Evolutionary conservation across 2,113 vertebrate species (phyloP).

Genomic region (Ciconia maguari): DNA sequence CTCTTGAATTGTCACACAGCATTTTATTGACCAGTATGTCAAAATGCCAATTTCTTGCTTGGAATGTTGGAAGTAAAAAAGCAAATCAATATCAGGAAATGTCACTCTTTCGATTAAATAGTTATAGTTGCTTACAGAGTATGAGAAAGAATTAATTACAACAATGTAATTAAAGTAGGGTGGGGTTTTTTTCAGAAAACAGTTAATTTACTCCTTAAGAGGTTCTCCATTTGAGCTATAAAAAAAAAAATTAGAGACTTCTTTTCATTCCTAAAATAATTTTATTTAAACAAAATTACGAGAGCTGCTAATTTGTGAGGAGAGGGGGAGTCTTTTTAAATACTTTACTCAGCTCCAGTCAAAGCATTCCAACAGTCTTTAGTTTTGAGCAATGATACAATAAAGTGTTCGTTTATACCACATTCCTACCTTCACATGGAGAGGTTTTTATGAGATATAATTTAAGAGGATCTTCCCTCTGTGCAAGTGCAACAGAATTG

Average conservation of each 20-base stretch:
- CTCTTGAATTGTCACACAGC: background rate
- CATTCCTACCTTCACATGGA: background rate
- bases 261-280: background rate
- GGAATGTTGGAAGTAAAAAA: background rate
- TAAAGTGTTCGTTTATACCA: background rate
- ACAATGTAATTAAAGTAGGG: background rate
- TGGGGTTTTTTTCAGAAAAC: background rate
- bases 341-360: background rate
- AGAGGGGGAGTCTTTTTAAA: background rate
- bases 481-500: background rate
- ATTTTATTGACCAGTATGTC: background rate
- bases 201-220: background rate
- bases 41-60: background rate
- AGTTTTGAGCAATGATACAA: background rate
- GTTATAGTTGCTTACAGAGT: background rate
- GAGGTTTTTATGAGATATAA: background rate
- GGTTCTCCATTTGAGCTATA: background rate
- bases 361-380: background rate
- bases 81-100: background rate
- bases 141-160: background rate
- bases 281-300: background rate
- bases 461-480: background rate
- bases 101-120: background rate
- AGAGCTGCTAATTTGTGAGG: background rate
- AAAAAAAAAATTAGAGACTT: background rate